Conservation (phyloP, 2,797 vertebrate genomes). For the Novumbra hubbsi region DNA sequence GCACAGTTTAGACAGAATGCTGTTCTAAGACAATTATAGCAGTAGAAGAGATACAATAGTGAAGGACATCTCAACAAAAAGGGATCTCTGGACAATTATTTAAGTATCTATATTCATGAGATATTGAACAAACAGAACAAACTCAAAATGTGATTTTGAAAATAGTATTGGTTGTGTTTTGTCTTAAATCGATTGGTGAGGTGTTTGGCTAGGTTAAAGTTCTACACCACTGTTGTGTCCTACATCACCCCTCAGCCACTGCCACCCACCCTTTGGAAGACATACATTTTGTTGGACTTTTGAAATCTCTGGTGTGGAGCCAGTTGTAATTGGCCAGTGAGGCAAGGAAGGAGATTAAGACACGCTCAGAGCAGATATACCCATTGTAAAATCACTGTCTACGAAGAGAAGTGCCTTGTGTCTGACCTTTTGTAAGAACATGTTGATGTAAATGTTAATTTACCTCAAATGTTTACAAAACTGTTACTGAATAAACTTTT, state of each 20-base stretch:
- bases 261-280: constrained; percentile 23
- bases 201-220: constrained; percentile 38
- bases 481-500: constrained; percentile 87
- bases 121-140: constrained; percentile 22
- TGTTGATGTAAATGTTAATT: constrained; percentile 86
- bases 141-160: constrained; percentile 39
- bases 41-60: constrained; percentile 40
- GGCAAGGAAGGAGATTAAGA: constrained; percentile 54
- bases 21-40: constrained; percentile 63
- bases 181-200: constrained; percentile 45
- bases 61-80: constrained; percentile 37
- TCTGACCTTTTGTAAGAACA: constrained; percentile 79
- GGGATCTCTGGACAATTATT: constrained; percentile 54
- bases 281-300: constrained; percentile 51
- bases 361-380: constrained; percentile 47
- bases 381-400: constrained; percentile 59
- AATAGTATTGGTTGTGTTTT: constrained; percentile 47
- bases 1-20: constrained; percentile 71
- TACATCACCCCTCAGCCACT: constrained; percentile 11
- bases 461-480: constrained; percentile 89
- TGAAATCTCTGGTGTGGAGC: constrained; percentile 56
- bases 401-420: constrained; percentile 80
- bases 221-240: constrained; percentile 43
- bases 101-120: constrained; percentile 56
- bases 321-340: constrained; percentile 48